Evolutionary conservation across 37 sponge, comb jelly and placozoan species (phyloP).

Genomic region (Tethya wilhelma): DNA sequence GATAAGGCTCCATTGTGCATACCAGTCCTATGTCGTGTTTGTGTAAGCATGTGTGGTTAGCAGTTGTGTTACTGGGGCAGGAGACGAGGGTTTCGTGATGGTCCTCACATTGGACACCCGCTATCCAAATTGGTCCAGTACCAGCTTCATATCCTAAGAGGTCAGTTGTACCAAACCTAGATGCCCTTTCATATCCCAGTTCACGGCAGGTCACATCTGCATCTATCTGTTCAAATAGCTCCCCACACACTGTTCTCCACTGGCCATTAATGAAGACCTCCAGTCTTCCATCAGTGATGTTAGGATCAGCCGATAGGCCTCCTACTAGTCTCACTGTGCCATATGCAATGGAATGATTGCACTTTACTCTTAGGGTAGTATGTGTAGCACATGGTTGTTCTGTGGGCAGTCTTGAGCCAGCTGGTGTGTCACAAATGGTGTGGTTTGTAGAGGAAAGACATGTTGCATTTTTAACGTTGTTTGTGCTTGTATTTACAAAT

Average conservation of each 20-base stretch:
- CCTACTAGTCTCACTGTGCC: slow-evolving; percentile 2
- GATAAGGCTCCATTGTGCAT: slow-evolving; percentile 16
- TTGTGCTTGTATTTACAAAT: not conserved
- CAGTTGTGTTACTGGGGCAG: not conserved
- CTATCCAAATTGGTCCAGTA: not conserved
- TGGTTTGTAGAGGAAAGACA: not conserved
- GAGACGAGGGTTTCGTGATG: not conserved
- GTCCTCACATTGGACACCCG: not conserved
- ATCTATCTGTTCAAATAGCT: not conserved
- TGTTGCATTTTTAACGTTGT: no score
- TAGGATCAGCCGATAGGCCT: not conserved
- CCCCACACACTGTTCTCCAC: slow-evolving; percentile 16
- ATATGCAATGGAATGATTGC: slow-evolving; percentile 10
- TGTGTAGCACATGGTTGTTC: no score
- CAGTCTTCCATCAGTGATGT: not conserved
- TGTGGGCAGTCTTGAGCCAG: no score
- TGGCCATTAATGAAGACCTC: slow-evolving; percentile 18
- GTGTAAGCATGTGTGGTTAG: slow-evolving; percentile 8
- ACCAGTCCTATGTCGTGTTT: not conserved
- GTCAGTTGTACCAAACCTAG: not conserved
- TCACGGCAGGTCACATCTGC: slow-evolving; percentile 10
- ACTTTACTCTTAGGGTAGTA: not conserved
- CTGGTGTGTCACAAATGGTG: not conserved
- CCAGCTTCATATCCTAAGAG: not conserved
- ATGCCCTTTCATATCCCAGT: slow-evolving; percentile 1